Percentiles rank a stretch among this genome's conserved stretches.
These are phyloP conservation scores for Bombus cullumanus DNA, from an alignment of 1,140 invertebrate species.

Conservation along the genomic window DNA sequence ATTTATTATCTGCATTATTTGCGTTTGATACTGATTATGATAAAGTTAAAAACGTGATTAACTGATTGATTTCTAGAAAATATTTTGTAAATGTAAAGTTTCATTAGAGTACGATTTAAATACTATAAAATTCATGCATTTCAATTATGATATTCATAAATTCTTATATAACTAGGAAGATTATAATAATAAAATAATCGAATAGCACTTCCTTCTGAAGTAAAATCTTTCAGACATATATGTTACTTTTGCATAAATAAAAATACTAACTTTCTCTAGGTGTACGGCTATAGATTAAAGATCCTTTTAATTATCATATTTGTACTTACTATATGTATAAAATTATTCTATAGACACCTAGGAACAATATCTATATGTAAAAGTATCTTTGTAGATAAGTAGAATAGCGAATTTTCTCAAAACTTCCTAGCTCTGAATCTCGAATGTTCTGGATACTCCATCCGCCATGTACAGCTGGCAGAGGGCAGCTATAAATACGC, in stretches of 20 bases:
- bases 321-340: neutral
- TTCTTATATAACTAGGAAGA: neutral
- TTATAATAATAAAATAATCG: neutral
- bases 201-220: too few relatives aligned
- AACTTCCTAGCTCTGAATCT: neutral
- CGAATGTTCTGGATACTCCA: conserved; percentile 39
- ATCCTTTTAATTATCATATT: neutral
- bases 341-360: neutral
- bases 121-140: neutral
- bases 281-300: too few relatives aligned
- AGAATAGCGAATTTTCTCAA: conserved; percentile 27
- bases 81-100: neutral
- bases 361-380: neutral
- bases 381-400: neutral
- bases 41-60: neutral
- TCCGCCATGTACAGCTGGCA: neutral
- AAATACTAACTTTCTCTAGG: neutral
- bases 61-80: too few relatives aligned
- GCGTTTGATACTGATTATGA: neutral
- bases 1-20: neutral
- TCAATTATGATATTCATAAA: neutral
- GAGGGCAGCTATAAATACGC: conserved; percentile 51
- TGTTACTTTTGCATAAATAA: neutral
- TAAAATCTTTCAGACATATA: neutral
- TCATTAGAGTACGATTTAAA: neutral